These are phyloP conservation scores for Troides aeacus DNA, from an alignment of 2,888 invertebrate species.

Conservation along the genomic window DNA sequence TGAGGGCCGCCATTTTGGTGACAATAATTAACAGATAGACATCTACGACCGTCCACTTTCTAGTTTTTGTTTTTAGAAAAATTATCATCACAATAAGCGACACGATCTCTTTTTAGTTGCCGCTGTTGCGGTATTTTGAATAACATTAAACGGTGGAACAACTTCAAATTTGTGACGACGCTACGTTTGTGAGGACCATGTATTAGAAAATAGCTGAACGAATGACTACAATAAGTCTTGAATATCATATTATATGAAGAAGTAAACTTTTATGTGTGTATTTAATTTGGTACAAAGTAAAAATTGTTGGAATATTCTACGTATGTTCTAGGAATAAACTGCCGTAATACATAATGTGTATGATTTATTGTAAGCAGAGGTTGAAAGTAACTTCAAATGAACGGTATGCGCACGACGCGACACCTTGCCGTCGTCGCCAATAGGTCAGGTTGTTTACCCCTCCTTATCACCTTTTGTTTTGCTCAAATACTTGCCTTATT, in stretches of 20 bases:
- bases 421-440: constrained; percentile 66
- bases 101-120: constrained; percentile 74
- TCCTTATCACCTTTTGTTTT: constrained; percentile 79
- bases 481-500: constrained; percentile 70
- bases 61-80: constrained; percentile 78
- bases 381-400: constrained; percentile 4
- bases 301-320: not conserved
- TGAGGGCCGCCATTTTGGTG: constrained; percentile 74
- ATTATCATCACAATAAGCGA: constrained; percentile 78
- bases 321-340: too few relatives aligned
- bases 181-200: constrained; percentile 48
- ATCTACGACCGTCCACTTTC: constrained; percentile 73
- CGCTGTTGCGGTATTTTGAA: constrained; percentile 77
- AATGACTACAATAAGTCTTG: constrained; percentile 30
- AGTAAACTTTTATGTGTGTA: not conserved
- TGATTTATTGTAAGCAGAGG: constrained; percentile 1
- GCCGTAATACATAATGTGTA: not conserved
- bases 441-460: constrained; percentile 78
- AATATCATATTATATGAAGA: constrained; percentile 6
- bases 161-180: constrained; percentile 46
- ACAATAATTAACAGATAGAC: constrained; percentile 79
- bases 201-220: constrained; percentile 60
- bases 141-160: constrained; percentile 67
- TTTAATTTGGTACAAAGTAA: not conserved
- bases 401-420: constrained; percentile 40